Base-by-base conservation (phyloP, 2,113 vertebrate genomes). In the Myiagra hebetior region DNA sequence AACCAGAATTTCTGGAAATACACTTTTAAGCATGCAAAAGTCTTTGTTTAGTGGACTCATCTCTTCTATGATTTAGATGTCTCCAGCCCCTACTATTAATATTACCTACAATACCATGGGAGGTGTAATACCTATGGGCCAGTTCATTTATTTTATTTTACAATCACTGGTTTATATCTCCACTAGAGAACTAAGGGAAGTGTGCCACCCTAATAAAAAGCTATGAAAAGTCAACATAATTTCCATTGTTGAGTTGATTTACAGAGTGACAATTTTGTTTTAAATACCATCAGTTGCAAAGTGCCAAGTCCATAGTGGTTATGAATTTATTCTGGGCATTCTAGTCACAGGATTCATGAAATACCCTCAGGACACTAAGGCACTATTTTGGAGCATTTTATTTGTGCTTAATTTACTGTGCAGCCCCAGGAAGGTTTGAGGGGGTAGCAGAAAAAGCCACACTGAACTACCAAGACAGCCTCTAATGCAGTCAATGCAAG, bases 401-500 rank as follows among this genome's bases (percentile, higher is more conserved):
- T 28, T 80, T 63, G 18, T 53, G 27, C 27, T 95, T 57, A 59
- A 59, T 78, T 89, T 68, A 72, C 20, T 27, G 6, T 65, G 20
- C 26, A 76, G 49, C 41, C 46, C 44, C 8, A 2, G 37, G 28
- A 80, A 86, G 9, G 5, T 59, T 93, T 83, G n/a, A 84, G n/a
- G 27, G 5, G 7, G 10, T 77, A 21, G 4, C 2, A 3, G 70
- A 46, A 50, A 85, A 90, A 91, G 10, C 24, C 24, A 6, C n/a
- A 68, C 31, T 39, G 39, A 81, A 35, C 49, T 63, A 57, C 14
- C 7, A 33, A 60, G 33, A 23, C 47, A 60, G 11, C 55, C 23
- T 62, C 37, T 68, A 42, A 56, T 30, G 21, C 2, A 2, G 18
- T n/a, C 2, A 0, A 39, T 35, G 20, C 1, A 3, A 35, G 8